Evolutionary conservation across 2,113 vertebrate genomes (phyloP).

Genomic region (Charadrius vociferus): DNA sequence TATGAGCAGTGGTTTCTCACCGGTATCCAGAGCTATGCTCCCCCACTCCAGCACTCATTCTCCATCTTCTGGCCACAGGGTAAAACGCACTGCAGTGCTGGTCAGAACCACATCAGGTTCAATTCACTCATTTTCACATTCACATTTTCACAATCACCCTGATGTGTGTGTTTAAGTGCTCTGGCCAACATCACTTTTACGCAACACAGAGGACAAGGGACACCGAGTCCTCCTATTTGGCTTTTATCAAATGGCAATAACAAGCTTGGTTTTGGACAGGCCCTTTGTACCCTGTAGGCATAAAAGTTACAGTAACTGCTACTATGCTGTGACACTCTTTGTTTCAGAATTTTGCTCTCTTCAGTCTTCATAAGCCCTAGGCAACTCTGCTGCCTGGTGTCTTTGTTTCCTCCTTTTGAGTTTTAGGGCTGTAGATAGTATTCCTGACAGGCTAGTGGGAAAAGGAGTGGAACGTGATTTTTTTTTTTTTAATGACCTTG

Average conservation of each 20-base stretch:
- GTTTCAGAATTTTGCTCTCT: not conserved
- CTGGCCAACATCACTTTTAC: not conserved
- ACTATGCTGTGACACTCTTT: not conserved
- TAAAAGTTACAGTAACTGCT: not conserved
- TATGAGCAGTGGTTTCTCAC: not conserved
- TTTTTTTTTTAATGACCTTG: not conserved
- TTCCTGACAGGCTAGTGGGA: not conserved
- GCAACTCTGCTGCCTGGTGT: not conserved
- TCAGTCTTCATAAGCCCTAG: not conserved
- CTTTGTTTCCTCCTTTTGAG: not conserved
- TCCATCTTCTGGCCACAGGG: not conserved
- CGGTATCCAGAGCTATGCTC: not conserved
- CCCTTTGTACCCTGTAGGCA: not conserved
- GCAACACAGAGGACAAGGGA: not conserved
- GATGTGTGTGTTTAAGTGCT: accelerated
- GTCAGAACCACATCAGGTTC: accelerated
- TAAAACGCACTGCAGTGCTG: accelerated
- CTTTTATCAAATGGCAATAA: not conserved
- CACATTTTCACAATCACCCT: not conserved
- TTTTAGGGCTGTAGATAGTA: not conserved
- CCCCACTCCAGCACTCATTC: not conserved
- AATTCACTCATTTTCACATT: not conserved
- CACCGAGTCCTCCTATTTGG: not conserved
- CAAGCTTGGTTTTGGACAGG: not conserved
- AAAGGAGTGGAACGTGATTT: not conserved